Evolutionary conservation across 1,140 invertebrate species (phyloP).

Genomic region (Ips typographus): DNA sequence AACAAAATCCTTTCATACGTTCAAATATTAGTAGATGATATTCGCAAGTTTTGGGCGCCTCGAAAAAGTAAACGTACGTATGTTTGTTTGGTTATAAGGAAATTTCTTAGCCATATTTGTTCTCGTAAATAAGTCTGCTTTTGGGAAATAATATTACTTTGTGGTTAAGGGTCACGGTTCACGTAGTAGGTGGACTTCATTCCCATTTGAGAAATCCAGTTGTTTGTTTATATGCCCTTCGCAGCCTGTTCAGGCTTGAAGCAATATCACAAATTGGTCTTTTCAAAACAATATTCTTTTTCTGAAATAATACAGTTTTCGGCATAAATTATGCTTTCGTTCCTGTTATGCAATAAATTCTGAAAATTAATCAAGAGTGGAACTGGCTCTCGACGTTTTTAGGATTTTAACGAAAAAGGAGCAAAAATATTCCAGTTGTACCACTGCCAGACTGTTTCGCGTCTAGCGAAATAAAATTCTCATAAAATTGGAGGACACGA

Average conservation of each 20-base stretch:
- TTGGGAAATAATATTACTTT: too few species aligned
- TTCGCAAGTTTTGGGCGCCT: slow-evolving; percentile 11
- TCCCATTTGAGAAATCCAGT: too few species aligned
- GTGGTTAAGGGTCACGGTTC: too few species aligned
- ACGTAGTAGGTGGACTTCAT: too few species aligned
- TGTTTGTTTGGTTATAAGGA: slow-evolving; percentile 13
- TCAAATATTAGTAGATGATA: slow-evolving; percentile 17
- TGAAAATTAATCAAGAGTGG: slow-evolving; percentile 47
- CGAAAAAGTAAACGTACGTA: not conserved
- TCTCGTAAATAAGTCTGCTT: not conserved
- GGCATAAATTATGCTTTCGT: slow-evolving; percentile 42
- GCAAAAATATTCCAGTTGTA: slow-evolving; percentile 42
- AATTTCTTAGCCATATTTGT: slow-evolving; percentile 2
- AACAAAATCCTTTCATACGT: slow-evolving; percentile 24
- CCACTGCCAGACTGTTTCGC: slow-evolving; percentile 39
- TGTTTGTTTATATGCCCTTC: too few species aligned
- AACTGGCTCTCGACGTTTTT: slow-evolving; percentile 42
- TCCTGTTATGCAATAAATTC: slow-evolving; percentile 45
- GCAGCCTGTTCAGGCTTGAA: too few species aligned
- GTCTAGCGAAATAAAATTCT: slow-evolving; percentile 27
- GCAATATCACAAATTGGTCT: too few species aligned
- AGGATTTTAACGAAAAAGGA: slow-evolving; percentile 44
- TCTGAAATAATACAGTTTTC: slow-evolving; percentile 19
- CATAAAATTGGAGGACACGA: slow-evolving; percentile 25
- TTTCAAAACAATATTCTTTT: too few species aligned